Evolutionary conservation across 1,140 invertebrate species (phyloP), one percentile per base, ranked within the genome.

Genomic region (Melitaea cinxia): DNA sequence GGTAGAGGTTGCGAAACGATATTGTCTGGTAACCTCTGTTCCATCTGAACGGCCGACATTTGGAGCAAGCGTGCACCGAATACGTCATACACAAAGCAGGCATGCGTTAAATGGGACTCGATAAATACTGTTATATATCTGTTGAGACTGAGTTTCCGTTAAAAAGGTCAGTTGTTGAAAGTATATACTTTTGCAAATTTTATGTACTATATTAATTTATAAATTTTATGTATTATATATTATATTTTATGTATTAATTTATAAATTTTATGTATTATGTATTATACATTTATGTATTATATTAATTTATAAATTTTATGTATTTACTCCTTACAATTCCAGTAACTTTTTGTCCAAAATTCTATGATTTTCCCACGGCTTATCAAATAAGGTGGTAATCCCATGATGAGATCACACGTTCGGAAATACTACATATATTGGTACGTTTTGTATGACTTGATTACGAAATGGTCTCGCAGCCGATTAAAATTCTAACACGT

Each of bases 21-120:
- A 68, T 76, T 85, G 66, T 66, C 67, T 59, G 30, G 59, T 78
- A 78, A 86, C 77, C 77, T 83, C 73, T 82, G 57, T 49, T 53
- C 67, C 56, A 59, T 59, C 65, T 56, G 28, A 55, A 64, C 68
- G 66, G 66, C 66, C 68, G 66, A 69, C 66, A 65, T 66, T 66
- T 60, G 50, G 37, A 45, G 56, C 42, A 59, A 69, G 61, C 68
- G 65, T 66, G 67, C 72, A 60, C 61, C 42, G n/a, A 49, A 7
- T 15, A 53, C 59, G 33, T 57, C 54, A 35, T 56, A 50, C 23
- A 53, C 24, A 28, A 56, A 45, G 55, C 37, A 15, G 15, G 50
- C 50, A 54, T 39, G 39, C 24, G 15, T 37, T 33, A 56, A 63
- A 63, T 62, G 17, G 33, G 42, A 45, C 21, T 47, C 56, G 33